Conservation (phyloP, 2,888 invertebrate species). For the Cephus pulcher region DNA sequence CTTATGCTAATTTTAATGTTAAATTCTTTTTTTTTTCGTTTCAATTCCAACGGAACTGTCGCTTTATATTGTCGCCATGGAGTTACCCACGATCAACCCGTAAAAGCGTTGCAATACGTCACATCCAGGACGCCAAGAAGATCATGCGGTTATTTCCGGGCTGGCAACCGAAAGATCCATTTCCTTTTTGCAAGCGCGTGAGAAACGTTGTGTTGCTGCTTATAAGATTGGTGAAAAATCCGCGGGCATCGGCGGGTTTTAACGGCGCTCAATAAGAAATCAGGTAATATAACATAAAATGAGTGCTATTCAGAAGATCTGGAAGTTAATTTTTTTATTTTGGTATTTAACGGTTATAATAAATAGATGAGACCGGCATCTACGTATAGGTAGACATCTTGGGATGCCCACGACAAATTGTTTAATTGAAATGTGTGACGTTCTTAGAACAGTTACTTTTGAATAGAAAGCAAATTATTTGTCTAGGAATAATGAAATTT, state of each 20-base stretch:
- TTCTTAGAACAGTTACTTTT: not conserved
- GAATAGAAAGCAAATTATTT: not conserved
- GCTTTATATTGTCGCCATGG: not conserved
- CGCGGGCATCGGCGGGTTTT: constrained; percentile 21
- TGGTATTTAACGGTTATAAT: not conserved
- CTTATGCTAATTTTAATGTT: not conserved
- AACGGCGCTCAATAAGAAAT: not conserved
- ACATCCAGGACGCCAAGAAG: not conserved
- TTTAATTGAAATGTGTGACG: not conserved
- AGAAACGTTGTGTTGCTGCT: not conserved
- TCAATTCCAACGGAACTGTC: not conserved
- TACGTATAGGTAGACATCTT: not conserved
- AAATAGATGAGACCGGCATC: not conserved
- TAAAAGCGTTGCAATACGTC: not conserved
- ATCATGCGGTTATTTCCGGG: not conserved
- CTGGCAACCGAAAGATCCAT: not conserved
- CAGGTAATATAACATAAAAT: constrained; percentile 11
- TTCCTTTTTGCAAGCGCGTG: not conserved
- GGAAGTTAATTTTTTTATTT: not conserved
- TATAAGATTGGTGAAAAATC: constrained; percentile 8
- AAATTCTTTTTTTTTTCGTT: not conserved
- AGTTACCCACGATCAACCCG: not conserved
- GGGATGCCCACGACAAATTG: not conserved
- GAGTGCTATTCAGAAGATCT: not conserved
- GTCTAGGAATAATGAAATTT: not conserved